phyloP scores from a whole-genome alignment of 2,888 invertebrate genomes.

The Tetranychus truncatus region DNA sequence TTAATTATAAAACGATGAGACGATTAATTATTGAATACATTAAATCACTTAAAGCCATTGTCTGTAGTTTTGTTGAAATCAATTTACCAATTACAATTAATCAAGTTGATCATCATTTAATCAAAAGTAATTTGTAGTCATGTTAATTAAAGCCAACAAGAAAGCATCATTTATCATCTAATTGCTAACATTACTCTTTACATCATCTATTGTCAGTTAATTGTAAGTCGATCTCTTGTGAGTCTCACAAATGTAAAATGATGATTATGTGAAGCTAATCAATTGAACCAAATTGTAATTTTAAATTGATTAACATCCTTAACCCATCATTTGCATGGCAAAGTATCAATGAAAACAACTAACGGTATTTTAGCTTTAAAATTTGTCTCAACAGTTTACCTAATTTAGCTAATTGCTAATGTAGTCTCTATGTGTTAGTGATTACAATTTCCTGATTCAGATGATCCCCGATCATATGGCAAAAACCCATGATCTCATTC shows the following conservation, averaged over 20 bases:
- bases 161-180: neutral
- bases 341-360: neutral
- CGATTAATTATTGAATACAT: no score
- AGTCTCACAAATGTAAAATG: neutral
- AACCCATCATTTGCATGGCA: neutral
- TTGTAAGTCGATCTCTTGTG: neutral
- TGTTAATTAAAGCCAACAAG: neutral
- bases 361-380: no score
- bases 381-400: no score
- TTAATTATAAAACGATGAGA: no score
- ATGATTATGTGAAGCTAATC: neutral
- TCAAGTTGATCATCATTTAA: neutral
- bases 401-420: no score
- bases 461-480: neutral
- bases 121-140: neutral
- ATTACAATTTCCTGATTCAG: neutral
- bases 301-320: neutral
- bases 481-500: slow-evolving; percentile 1
- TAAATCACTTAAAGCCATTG: no score
- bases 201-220: neutral
- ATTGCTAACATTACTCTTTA: neutral
- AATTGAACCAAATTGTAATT: neutral
- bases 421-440: no score
- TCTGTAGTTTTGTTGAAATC: no score
- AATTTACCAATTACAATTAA: no score